Percentiles rank a stretch among this genome's conserved stretches.
Evolutionary conservation across 2,888 invertebrate genomes (phyloP).

Genomic region (Drymonia ruficornis): DNA sequence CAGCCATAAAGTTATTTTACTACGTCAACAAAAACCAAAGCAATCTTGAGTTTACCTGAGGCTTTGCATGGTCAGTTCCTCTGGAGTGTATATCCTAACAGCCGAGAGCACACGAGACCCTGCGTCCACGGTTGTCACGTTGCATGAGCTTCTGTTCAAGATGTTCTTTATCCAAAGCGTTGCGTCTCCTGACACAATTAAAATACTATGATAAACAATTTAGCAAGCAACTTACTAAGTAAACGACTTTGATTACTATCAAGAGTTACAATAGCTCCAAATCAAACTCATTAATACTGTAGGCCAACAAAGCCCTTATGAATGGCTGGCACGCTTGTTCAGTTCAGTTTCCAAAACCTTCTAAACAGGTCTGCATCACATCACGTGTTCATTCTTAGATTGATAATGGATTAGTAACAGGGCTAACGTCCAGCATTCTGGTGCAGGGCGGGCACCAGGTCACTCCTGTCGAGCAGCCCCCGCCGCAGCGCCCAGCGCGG

Average conservation of each 20-base stretch:
- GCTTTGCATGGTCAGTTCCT: conserved; percentile 34
- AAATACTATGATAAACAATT: no score
- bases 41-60: conserved; percentile 33
- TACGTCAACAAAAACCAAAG: no score
- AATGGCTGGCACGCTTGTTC: no score
- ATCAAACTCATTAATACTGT: no score
- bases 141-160: conserved; percentile 54
- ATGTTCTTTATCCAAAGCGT: conserved; percentile 66
- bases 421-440: conserved; percentile 46
- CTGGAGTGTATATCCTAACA: conserved; percentile 8
- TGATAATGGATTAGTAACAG: not conserved
- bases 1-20: no score
- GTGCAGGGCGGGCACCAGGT: conserved; percentile 50
- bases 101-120: conserved; percentile 16
- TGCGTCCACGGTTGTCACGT: conserved; percentile 28
- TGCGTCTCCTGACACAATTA: conserved; percentile 37
- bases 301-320: no score
- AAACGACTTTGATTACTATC: no score
- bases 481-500: conserved; percentile 28
- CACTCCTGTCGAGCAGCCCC: conserved; percentile 46
- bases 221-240: no score
- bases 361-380: no score
- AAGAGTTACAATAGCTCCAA: no score
- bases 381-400: no score
- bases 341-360: no score